Percentiles rank a stretch among this genome's conserved stretches.
These are phyloP conservation scores for Malurus alboscapulatus DNA, from an alignment of 2,113 vertebrate genomes.

Conservation along the genomic window DNA sequence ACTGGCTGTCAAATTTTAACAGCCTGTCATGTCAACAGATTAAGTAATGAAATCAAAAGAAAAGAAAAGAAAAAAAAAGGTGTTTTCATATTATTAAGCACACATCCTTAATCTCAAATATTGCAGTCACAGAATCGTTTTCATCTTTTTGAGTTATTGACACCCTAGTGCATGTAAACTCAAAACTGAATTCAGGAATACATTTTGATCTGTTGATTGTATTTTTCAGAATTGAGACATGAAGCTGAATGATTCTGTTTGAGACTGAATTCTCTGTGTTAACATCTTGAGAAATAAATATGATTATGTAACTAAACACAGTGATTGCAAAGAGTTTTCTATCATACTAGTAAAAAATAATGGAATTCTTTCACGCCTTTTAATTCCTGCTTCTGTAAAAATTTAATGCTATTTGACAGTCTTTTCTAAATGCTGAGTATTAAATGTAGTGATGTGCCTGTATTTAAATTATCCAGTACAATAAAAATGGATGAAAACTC, in stretches of 20 bases:
- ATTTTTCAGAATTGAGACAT: background rate
- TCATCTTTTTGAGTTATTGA: background rate
- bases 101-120: background rate
- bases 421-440: background rate
- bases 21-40: background rate
- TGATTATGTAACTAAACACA: background rate
- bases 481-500: background rate
- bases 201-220: background rate
- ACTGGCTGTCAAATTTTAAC: background rate
- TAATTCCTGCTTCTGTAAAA: background rate
- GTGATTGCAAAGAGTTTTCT: background rate
- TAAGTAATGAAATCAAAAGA: background rate
- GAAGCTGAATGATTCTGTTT: background rate
- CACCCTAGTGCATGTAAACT: background rate
- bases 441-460: background rate
- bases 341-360: background rate
- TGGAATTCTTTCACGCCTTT: background rate
- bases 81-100: background rate
- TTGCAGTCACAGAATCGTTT: background rate
- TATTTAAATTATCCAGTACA: background rate
- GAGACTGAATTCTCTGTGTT: background rate
- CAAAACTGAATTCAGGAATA: background rate
- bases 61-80: background rate
- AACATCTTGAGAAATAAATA: background rate
- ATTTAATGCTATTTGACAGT: background rate